Conservation (phyloP, 92 coral and sea anemone species). For the Desmophyllum pertusum region DNA sequence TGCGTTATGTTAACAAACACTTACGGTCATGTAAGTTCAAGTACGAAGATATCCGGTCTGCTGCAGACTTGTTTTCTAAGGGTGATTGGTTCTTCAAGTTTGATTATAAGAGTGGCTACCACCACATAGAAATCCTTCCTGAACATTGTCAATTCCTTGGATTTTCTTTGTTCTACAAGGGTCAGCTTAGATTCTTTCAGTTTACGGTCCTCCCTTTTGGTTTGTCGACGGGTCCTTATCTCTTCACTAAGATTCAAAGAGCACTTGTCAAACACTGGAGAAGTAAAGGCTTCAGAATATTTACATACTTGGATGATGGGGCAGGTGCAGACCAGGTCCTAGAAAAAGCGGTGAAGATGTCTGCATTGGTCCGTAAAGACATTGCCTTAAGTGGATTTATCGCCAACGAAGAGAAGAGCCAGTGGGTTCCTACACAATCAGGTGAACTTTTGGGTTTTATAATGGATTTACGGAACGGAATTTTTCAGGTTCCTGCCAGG, state of each 20-base stretch:
- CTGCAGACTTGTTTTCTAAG: conserved; percentile 37
- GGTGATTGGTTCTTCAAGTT: conserved; percentile 61
- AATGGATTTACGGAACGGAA: conserved; percentile 53
- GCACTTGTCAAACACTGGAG: too few relatives aligned
- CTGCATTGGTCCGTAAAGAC: too few relatives aligned
- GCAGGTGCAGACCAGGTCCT: too few relatives aligned
- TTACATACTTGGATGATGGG: too few relatives aligned
- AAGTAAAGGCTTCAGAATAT: too few relatives aligned
- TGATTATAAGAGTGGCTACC: conserved; percentile 61
- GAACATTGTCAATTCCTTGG: conserved; percentile 37
- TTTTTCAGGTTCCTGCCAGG: conserved; percentile 51
- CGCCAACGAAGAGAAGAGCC: conserved; percentile 61
- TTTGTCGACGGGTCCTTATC: too few relatives aligned
- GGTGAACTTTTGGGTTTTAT: conserved; percentile 66
- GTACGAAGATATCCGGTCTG: conserved; percentile 59
- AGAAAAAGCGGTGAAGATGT: too few relatives aligned
- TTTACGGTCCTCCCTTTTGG: too few relatives aligned
- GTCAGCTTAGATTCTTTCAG: too few relatives aligned
- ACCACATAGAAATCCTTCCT: conserved; percentile 40
- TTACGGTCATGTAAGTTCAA: conserved; percentile 42
- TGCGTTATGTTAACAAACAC: conserved; percentile 48
- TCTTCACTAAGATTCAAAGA: too few relatives aligned
- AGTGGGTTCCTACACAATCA: conserved; percentile 60
- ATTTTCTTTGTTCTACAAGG: conserved; percentile 9
- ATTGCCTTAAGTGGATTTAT: too few relatives aligned